Base-by-base conservation (phyloP, 2,113 vertebrate species). In the Talpa occidentalis region DNA sequence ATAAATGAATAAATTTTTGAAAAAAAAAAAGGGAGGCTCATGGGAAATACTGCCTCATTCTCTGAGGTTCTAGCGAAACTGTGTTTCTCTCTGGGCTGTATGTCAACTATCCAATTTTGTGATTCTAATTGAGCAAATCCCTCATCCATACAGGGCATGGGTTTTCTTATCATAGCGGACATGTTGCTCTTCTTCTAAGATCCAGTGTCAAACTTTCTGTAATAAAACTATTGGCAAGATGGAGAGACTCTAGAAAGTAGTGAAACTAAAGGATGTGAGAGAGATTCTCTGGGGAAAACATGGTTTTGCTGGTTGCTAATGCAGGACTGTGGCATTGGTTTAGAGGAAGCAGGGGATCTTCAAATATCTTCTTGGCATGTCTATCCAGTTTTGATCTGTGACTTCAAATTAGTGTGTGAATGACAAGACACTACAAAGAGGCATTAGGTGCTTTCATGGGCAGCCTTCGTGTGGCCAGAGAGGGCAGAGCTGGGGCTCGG, bases 341-440 rank as follows among this genome's bases (percentile, higher is more conserved):
- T 66, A 70, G 77, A 72, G 81, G 84, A 88, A 21, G 60, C 28
- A 26, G 60, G 67, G 73, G 42, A 52, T 59, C 77, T 96, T 97
- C 49, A 64, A 89, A 44, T 92, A 54, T 90, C 73, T 93, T 90
- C 88, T 84, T 85, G 19, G 52, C 93, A 87, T 93, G 14, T 86
- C 70, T 94, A 40, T 32, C 76, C 62, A 44, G 87, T 93, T 96
- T 87, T 96, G 93, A 93, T 95, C 93, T 93, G 73, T 91, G 90
- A 90, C 92, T 96, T 97, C 90, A 97, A 96, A 97, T 97, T 97
- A 97, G 78, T 94, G 81, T 95, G 95, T 94, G 90, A 96, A 94
- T 95, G 93, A 96, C 92, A 94, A 96, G 94, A 93, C 40, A 84
- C 67, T 91, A 73, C 76, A 94, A 72, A 96, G 96, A 97, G 91